Percentiles rank a stretch among this genome's conserved stretches.
Conservation (phyloP, 2,113 vertebrate species). For the Lasiurus borealis region DNA sequence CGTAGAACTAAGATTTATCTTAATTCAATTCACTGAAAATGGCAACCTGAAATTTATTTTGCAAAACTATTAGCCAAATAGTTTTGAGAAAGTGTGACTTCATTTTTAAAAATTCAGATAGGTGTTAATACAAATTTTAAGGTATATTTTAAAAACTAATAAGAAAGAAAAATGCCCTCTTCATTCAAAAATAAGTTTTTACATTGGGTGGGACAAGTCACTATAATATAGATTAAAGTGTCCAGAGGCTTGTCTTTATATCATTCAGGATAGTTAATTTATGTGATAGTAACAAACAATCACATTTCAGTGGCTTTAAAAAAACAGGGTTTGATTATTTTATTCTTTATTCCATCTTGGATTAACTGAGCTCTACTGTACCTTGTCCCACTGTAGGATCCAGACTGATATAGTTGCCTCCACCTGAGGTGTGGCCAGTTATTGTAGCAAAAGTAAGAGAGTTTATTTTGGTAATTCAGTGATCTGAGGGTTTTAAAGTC, state of each 20-base stretch:
- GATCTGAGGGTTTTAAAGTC: background rate
- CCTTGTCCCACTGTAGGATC: background rate
- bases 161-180: background rate
- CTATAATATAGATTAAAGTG: background rate
- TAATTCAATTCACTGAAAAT: background rate
- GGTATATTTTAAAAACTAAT: background rate
- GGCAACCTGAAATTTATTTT: background rate
- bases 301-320: background rate
- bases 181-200: background rate
- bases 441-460: background rate
- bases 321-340: background rate
- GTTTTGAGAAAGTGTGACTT: background rate
- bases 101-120: background rate
- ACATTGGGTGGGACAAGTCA: rapidly evolving
- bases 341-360: background rate
- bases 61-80: background rate
- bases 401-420: background rate
- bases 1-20: background rate
- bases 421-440: background rate
- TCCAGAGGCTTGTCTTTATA: background rate
- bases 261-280: background rate
- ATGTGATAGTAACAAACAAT: background rate
- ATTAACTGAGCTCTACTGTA: background rate
- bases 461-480: background rate
- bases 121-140: background rate